Evolutionary conservation across 1,140 invertebrate species (phyloP), one percentile per base, ranked within the genome.

Genomic region (Scaptodrosophila lebanonensis): DNA sequence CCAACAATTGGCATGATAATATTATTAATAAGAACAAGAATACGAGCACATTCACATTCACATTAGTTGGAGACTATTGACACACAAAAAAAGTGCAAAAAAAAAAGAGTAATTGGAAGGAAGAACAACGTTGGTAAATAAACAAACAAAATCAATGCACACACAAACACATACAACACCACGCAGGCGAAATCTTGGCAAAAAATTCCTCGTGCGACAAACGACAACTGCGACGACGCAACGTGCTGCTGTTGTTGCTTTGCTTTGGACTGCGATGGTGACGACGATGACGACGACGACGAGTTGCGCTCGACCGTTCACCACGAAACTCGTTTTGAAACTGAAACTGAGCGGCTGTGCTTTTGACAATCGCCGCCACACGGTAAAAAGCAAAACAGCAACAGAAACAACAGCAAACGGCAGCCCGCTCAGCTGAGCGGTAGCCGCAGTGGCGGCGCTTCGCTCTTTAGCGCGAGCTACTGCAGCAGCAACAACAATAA

Each of bases 311-410:
- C 72, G 75, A 73, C 72, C 73, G 73, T 66, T 68, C 75, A 73
- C 59, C 52, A 61, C 66, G 73, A 69, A 79, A 79, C 75, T 77
- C 60, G 73, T 77, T 77, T 79, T 52, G 52, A 71, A 66, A 77
- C 65, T 77, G 75, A 79, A 58, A 43, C 61, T 60, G 56, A 27
- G 27, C 47, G 11, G 40, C 50, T 8, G 22, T 40, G 20, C n/a
- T n/a, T n/a, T n/a, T n/a, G n/a, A n/a, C n/a, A n/a, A n/a, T n/a
- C n/a, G n/a, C n/a, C n/a, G n/a, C n/a, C n/a, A n/a, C n/a, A n/a
- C n/a, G n/a, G n/a, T n/a, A n/a, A n/a, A n/a, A n/a, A n/a, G 30
- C 42, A 38, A 32, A 39, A 15, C 39, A 32, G n/a, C 30, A 27
- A 20, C 29, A 40, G 39, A 58, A 22, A 30, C 15, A 17, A 13